Evolutionary conservation across 2,888 invertebrate genomes (phyloP).

Genomic region (Andrena marginata): DNA sequence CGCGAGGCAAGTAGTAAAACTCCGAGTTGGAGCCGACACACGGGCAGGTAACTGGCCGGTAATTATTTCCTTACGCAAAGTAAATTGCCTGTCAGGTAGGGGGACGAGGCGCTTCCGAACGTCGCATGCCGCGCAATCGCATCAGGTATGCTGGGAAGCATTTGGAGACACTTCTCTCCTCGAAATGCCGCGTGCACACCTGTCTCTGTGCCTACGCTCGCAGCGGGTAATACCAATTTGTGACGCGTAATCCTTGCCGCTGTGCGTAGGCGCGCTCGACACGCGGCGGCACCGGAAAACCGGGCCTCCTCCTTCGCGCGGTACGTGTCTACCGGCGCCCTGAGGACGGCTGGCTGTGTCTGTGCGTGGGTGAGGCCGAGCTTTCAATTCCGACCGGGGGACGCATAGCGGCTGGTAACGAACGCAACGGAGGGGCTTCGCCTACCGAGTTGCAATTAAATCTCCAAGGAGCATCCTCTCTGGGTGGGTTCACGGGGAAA

Average conservation of each 20-base stretch:
- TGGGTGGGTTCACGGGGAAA: slow-evolving; percentile 16
- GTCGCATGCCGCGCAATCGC: slow-evolving; percentile 52
- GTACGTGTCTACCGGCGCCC: slow-evolving; percentile 29
- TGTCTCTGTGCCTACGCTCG: slow-evolving; percentile 59
- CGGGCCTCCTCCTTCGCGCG: slow-evolving; percentile 11
- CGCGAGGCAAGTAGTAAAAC: slow-evolving; percentile 34
- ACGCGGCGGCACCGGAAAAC: slow-evolving; percentile 54
- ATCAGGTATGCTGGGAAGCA: slow-evolving; percentile 69
- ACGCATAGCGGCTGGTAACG: slow-evolving; percentile 59
- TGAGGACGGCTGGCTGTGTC: slow-evolving; percentile 6
- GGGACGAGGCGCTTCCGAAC: slow-evolving; percentile 50
- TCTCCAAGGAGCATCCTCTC: slow-evolving; percentile 54
- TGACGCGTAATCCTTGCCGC: slow-evolving; percentile 73
- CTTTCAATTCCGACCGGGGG: slow-evolving; percentile 64
- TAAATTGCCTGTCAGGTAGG: slow-evolving; percentile 66
- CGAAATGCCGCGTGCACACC: slow-evolving; percentile 64
- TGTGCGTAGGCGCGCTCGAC: slow-evolving; percentile 51
- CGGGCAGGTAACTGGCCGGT: slow-evolving; percentile 48
- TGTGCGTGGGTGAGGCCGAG: slow-evolving; percentile 43
- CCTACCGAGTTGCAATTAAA: slow-evolving; percentile 61
- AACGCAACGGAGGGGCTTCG: slow-evolving; percentile 52
- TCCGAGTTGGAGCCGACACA: slow-evolving; percentile 28
- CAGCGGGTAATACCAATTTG: slow-evolving; percentile 71
- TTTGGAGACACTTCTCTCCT: slow-evolving; percentile 56
- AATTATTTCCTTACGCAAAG: slow-evolving; percentile 69